These are phyloP conservation scores for Anomalospiza imberbis DNA, from an alignment of 2,797 vertebrate genomes.

Conservation along the genomic window DNA sequence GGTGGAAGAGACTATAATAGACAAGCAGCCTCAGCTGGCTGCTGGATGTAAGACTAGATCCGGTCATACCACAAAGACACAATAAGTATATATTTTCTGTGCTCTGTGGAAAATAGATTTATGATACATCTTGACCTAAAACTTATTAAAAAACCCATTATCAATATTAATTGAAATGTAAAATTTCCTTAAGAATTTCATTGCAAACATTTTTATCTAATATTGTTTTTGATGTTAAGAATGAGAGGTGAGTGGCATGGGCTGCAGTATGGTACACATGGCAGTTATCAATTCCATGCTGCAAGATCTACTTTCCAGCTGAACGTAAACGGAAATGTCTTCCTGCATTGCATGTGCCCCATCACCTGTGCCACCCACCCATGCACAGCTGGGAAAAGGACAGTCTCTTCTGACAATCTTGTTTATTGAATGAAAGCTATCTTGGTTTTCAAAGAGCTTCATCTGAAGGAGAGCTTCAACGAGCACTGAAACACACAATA, in stretches of 20 bases:
- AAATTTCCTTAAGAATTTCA: conserved; percentile 67
- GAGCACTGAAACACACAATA: not conserved
- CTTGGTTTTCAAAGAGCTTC: not conserved
- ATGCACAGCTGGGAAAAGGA: not conserved
- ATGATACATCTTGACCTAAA: conserved; percentile 76
- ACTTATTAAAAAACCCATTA: conserved; percentile 72
- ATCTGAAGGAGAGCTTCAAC: not conserved
- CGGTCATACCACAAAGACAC: conserved; percentile 46
- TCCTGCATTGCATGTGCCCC: not conserved
- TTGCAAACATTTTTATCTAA: conserved; percentile 65
- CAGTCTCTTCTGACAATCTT: not conserved
- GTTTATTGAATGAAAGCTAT: not conserved
- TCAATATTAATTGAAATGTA: conserved; percentile 71
- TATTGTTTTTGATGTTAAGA: conserved; percentile 44
- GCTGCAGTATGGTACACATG: not conserved
- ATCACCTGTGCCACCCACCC: not conserved
- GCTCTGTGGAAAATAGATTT: conserved; percentile 62
- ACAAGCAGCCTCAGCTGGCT: conserved; percentile 75
- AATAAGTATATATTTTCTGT: conserved; percentile 52
- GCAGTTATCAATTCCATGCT: conserved; percentile 43
- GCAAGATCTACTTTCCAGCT: not conserved
- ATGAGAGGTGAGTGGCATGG: conserved; percentile 20
- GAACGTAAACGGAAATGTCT: not conserved
- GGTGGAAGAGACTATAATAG: conserved; percentile 62
- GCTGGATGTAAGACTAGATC: conserved; percentile 47